phyloP scores from a whole-genome alignment of 2,797 vertebrate genomes.

The Eulemur albifrons region DNA sequence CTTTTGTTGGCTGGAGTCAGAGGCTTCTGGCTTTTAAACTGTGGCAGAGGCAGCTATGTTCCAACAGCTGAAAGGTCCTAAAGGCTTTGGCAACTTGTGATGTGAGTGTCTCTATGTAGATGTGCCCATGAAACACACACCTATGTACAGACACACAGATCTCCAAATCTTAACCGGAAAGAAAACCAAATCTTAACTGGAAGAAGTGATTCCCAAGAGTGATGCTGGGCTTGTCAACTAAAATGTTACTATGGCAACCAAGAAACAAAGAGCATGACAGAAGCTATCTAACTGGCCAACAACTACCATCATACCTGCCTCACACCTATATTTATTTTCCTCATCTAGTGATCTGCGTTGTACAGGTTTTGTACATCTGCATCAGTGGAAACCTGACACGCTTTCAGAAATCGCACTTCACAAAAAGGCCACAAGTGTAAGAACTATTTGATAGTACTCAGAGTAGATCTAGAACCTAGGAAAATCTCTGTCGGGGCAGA shows the following conservation, averaged over 20 bases:
- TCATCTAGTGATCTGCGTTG: neutral
- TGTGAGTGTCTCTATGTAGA: neutral
- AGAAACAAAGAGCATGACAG: neutral
- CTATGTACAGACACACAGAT: neutral
- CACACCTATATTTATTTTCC: neutral
- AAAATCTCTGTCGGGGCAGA: accelerated
- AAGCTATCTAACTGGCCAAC: neutral
- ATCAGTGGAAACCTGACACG: neutral
- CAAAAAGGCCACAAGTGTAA: neutral
- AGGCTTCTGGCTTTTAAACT: neutral
- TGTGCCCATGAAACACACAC: neutral
- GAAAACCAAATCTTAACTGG: neutral
- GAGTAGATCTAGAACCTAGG: neutral
- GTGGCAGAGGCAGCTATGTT: neutral
- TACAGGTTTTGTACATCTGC: neutral
- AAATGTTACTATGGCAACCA: neutral
- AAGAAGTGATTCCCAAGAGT: neutral
- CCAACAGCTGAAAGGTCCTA: neutral
- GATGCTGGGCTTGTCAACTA: neutral
- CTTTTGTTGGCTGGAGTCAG: neutral
- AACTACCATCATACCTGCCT: neutral
- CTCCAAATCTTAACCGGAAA: neutral
- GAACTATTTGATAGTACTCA: neutral
- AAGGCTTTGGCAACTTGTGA: neutral
- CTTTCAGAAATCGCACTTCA: neutral